Evolutionary conservation across 2,888 invertebrate species (phyloP), one percentile per base, ranked within the genome.

Genomic region (Lasioglossum figueresi): DNA sequence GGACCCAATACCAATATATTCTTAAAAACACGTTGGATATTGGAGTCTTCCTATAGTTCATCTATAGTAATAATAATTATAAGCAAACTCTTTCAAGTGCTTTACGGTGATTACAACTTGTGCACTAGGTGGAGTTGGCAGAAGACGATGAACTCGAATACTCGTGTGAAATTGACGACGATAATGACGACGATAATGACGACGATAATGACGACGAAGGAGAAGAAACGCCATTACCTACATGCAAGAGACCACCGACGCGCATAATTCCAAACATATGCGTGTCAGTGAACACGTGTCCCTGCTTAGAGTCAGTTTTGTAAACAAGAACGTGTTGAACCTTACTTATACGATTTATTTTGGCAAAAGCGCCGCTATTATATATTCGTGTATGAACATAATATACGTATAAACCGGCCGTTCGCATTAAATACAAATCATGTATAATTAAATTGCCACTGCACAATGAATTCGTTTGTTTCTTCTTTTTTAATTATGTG

Each of bases 261-360:
- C 76, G n/a, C 23, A 59, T 73, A 59, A 37, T 75, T 5, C 19
- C 72, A 14, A 78, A 79, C 45, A 45, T 75, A 14, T 84, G 84
- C 45, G 79, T 84, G 1, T 40, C 84, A 8, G 23, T n/a, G 16
- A 84, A 84, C n/a, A 84, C 68, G 23, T 84, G 84, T 23, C 34
- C 72, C 31, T 84, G 79, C 34, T 79, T 76, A 23, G 56, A 84
- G 27, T 37, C 45, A 23, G 5, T 76, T 72, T 84, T 19, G 14
- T 72, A 76, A 84, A 79, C n/a, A 63, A 56, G 70, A 70, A 70
- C 23, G 40, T 16, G 23, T 31, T 52, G 43, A 27, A 43, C 59
- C 40, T 82, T 45, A 31, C 40, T 80, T 59, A 52, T 82, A 83
- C 59, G 34, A 71, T 89, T 88, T 84, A 88, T 86, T 88, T 52